A percentile compares a stretch with the other conserved stretches of the same genome.
Conservation (phyloP, 2,113 vertebrate genomes). For the Trogon melanurus region DNA sequence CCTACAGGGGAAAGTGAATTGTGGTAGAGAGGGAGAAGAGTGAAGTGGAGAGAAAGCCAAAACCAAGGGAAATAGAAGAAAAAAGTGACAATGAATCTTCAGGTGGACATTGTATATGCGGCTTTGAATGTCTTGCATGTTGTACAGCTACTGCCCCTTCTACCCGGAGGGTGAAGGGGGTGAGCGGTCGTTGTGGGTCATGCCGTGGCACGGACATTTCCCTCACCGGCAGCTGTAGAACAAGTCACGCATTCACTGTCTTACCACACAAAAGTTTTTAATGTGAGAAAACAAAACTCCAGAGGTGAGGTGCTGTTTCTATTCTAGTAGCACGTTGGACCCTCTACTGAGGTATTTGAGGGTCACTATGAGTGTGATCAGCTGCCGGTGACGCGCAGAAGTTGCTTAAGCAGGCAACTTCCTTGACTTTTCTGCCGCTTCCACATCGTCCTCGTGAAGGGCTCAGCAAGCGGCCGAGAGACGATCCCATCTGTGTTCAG, state of each 20-base stretch:
- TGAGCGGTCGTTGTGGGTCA: background rate
- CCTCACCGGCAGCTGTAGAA: background rate
- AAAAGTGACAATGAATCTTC: background rate
- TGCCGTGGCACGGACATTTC: background rate
- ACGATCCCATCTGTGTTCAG: background rate
- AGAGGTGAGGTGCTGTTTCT: background rate
- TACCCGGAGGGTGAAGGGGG: background rate
- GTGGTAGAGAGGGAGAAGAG: background rate
- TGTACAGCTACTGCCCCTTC: background rate
- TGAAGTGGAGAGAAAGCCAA: background rate
- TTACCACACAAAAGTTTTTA: background rate
- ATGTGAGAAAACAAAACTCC: background rate
- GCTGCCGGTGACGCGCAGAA: background rate
- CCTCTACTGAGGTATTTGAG: background rate
- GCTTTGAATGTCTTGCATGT: background rate
- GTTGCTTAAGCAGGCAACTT: background rate
- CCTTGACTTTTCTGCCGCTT: background rate
- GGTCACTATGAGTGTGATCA: background rate
- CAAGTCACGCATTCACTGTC: fast-evolving
- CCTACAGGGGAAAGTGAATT: background rate
- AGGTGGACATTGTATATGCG: background rate
- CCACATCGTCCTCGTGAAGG: fast-evolving
- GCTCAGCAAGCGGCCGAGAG: background rate
- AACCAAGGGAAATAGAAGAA: background rate
- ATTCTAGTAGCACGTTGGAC: background rate